These are phyloP conservation scores for Anolis sagrei DNA, from an alignment of 2,113 vertebrate genomes.

Conservation along the genomic window DNA sequence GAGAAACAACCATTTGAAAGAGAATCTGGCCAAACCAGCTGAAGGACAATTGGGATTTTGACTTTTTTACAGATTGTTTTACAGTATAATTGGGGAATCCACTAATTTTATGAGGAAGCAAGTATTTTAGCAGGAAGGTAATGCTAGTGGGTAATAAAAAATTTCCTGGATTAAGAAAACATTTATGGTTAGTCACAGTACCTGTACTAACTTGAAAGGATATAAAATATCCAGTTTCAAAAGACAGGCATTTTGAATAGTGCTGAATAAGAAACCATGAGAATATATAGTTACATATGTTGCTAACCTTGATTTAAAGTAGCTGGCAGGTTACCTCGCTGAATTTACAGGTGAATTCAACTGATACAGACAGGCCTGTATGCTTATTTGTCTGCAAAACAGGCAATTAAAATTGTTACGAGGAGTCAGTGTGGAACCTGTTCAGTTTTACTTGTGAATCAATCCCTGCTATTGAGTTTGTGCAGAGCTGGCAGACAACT, in stretches of 20 bases:
- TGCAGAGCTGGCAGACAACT: not conserved
- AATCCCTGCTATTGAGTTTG: conserved; percentile 2
- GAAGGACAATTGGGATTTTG: not conserved
- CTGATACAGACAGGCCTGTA: not conserved
- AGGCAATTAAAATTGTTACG: not conserved
- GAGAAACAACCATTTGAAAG: not conserved
- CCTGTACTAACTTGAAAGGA: not conserved
- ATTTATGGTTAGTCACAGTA: not conserved
- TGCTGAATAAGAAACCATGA: not conserved
- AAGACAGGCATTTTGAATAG: conserved; percentile 11
- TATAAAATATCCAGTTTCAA: conserved; percentile 23
- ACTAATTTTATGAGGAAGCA: conserved; percentile 21
- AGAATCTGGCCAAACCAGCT: conserved; percentile 30
- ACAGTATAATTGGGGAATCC: conserved; percentile 36
- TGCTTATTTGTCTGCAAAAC: not conserved
- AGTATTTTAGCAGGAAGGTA: not conserved
- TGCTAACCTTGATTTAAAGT: not conserved
- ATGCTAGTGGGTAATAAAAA: not conserved
- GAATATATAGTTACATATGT: not conserved
- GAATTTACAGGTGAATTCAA: not conserved
- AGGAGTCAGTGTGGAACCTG: not conserved
- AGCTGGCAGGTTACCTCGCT: not conserved
- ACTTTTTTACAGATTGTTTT: not conserved
- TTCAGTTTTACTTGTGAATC: not conserved
- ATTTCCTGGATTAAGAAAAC: conserved; percentile 45